These are phyloP conservation scores for crab-eating macaque (Macaca fascicularis) DNA, from an alignment of 2,113 vertebrate species.

Conservation along the genomic window T2T-MFA8v1.1 NC_088386.1:4475001-4475500, in stretches of 20 bases:
- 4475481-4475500: background rate
- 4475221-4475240: conserved; percentile 93
- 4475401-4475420: background rate
- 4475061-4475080: background rate
- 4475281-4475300: conserved; percentile 94
- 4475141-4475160: accelerated
- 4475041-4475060: background rate
- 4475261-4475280: conserved; percentile 98
- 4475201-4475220: background rate
- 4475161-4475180: no score
- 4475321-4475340: conserved; percentile 97
- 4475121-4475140: background rate
- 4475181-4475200: background rate
- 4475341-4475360: background rate
- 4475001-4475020: background rate
- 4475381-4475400: accelerated
- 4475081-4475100: no score
- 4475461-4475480: background rate
- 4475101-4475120: accelerated
- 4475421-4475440: background rate
- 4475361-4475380: accelerated
- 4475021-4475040: background rate
- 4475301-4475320: conserved; percentile 97
- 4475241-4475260: conserved; percentile 97
- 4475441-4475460: background rate